Evolutionary conservation across 1,140 invertebrate genomes (phyloP).

Genomic region (Drosophila ogumai): DNA sequence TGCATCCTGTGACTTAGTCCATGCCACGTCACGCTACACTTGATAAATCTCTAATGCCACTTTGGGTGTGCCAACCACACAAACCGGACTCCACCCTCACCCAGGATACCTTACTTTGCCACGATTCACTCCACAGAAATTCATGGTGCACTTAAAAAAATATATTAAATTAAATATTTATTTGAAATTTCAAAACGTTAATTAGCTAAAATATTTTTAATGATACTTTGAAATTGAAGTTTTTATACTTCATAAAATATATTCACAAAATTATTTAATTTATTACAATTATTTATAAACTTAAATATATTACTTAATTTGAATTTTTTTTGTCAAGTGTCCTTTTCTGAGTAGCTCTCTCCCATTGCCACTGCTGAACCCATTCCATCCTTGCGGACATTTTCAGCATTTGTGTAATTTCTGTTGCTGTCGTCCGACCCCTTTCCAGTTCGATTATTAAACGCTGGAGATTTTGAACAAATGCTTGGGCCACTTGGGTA

Average conservation of each 20-base stretch:
- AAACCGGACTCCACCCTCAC: constrained; percentile 8
- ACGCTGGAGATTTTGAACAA: constrained; percentile 65
- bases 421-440: constrained; percentile 57
- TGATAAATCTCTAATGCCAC: constrained; percentile 83
- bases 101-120: constrained; percentile 9
- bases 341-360: constrained; percentile 37
- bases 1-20: constrained; percentile 59
- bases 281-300: no score
- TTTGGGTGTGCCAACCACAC: constrained; percentile 77
- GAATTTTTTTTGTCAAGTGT: neutral
- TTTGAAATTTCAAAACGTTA: neutral
- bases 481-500: constrained; percentile 55
- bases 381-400: constrained; percentile 24
- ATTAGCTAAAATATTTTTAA: neutral
- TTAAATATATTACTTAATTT: neutral
- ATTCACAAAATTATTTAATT: no score
- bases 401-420: constrained; percentile 75
- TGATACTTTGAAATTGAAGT: neutral
- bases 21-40: constrained; percentile 81
- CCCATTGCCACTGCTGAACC: constrained; percentile 3
- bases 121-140: constrained; percentile 9
- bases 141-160: constrained; percentile 1
- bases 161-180: no score
- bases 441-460: constrained; percentile 69
- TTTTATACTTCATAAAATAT: neutral